Percentiles rank a stretch among this genome's conserved stretches.
Evolutionary conservation across 2,113 vertebrate genomes (phyloP).

Genomic region (Carollia perspicillata): DNA sequence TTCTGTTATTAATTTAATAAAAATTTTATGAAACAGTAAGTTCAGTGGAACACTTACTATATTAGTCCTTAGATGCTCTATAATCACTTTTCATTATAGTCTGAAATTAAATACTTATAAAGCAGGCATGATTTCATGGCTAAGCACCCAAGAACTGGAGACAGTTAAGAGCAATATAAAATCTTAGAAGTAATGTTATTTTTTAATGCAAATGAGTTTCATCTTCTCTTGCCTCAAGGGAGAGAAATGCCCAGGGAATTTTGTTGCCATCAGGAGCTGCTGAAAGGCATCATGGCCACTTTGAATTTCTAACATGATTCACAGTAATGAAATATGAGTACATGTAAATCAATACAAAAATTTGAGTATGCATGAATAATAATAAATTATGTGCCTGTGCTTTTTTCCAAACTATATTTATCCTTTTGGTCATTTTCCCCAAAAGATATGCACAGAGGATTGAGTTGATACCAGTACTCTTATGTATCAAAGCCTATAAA

Average conservation of each 20-base stretch:
- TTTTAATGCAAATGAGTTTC: conserved; percentile 71
- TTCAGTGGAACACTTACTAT: conserved; percentile 72
- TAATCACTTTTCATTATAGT: conserved; percentile 74
- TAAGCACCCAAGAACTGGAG: conserved; percentile 66
- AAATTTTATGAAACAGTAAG: conserved; percentile 61
- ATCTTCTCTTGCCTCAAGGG: conserved; percentile 50
- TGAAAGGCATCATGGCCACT: conserved; percentile 8
- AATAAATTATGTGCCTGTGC: neutral
- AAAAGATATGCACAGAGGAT: neutral
- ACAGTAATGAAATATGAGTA: conserved; percentile 47
- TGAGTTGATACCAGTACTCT: neutral
- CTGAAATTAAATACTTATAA: conserved; percentile 79
- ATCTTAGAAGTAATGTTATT: conserved; percentile 73
- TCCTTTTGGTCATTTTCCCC: neutral
- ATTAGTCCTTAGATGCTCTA: conserved; percentile 67
- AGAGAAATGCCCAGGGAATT: conserved; percentile 60
- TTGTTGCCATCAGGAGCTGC: conserved; percentile 50
- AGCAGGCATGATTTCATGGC: conserved; percentile 75
- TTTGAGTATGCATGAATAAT: conserved; percentile 29
- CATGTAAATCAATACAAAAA: conserved; percentile 32
- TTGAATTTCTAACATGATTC: conserved; percentile 41
- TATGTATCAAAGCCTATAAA: neutral
- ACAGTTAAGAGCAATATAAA: conserved; percentile 69
- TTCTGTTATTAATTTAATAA: conserved; percentile 67
- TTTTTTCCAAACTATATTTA: neutral